A percentile compares a stretch with the other conserved stretches of the same genome.
Evolutionary conservation across 2,113 vertebrate genomes (phyloP).

Genomic region (Nycticebus coucang): DNA sequence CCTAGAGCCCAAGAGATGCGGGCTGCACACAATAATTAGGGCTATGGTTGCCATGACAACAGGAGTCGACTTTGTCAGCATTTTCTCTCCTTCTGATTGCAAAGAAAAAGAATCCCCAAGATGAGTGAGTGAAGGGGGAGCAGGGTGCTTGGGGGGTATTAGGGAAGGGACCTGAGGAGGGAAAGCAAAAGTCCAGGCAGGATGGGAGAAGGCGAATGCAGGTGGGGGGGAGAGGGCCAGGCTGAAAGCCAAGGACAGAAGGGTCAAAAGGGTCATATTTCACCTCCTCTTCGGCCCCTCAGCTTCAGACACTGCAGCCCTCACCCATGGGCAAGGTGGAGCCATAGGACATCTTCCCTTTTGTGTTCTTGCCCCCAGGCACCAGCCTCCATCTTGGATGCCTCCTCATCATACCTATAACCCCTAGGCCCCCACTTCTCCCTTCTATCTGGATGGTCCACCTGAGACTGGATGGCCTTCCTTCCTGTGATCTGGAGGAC

Average conservation of each 20-base stretch:
- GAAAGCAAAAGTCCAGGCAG: not conserved
- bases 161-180: not conserved
- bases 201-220: not conserved
- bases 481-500: not conserved
- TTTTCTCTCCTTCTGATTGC: constrained; percentile 79
- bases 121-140: constrained; percentile 28
- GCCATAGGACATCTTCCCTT: not conserved
- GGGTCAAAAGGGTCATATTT: not conserved
- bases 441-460: not conserved
- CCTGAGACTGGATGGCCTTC: not conserved
- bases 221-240: not conserved
- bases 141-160: not conserved
- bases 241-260: not conserved
- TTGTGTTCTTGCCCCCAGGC: not conserved
- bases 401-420: not conserved
- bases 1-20: constrained; percentile 31
- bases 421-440: not conserved
- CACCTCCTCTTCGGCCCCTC: not conserved
- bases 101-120: constrained; percentile 72
- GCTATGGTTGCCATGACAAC: constrained; percentile 80
- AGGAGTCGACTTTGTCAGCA: constrained; percentile 82
- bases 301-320: not conserved
- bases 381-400: not conserved
- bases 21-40: constrained; percentile 81
- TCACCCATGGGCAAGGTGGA: not conserved